These are phyloP conservation scores for Terrapene triunguis DNA, from an alignment of 2,113 vertebrate genomes.

Conservation along the genomic window DNA sequence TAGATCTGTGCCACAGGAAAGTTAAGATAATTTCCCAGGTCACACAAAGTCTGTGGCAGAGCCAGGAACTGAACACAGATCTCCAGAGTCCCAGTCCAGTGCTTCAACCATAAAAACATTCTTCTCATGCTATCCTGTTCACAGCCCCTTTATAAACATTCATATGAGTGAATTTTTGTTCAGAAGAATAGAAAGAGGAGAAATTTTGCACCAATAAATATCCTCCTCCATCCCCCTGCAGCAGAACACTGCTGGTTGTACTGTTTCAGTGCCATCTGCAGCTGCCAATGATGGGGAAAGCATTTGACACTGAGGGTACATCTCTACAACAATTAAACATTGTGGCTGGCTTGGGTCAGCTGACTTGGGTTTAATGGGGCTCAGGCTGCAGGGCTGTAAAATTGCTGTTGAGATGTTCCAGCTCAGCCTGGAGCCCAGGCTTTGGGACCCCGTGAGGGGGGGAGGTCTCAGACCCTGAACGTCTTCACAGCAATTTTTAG, in stretches of 20 bases:
- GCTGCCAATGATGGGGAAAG: neutral
- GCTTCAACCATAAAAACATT: neutral
- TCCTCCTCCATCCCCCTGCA: fast-evolving
- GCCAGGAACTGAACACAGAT: neutral
- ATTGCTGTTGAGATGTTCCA: too few relatives aligned
- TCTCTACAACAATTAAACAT: too few relatives aligned
- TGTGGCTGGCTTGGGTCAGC: too few relatives aligned
- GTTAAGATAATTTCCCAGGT: neutral
- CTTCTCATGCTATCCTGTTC: neutral
- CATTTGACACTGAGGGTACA: neutral
- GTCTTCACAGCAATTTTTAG: too few relatives aligned
- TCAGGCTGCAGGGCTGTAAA: too few relatives aligned
- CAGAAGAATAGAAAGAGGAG: too few relatives aligned
- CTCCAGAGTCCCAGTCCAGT: neutral
- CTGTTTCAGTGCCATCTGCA: neutral
- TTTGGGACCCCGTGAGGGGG: too few relatives aligned
- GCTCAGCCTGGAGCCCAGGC: too few relatives aligned
- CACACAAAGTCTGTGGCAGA: neutral
- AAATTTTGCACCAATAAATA: too few relatives aligned
- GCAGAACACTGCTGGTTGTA: neutral
- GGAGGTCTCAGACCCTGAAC: too few relatives aligned
- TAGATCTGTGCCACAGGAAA: neutral
- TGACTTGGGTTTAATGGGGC: too few relatives aligned
- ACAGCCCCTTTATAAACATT: neutral
- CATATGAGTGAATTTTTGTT: neutral